phyloP scores from a whole-genome alignment of 2,113 vertebrate genomes.

The Barnardius zonarius region DNA sequence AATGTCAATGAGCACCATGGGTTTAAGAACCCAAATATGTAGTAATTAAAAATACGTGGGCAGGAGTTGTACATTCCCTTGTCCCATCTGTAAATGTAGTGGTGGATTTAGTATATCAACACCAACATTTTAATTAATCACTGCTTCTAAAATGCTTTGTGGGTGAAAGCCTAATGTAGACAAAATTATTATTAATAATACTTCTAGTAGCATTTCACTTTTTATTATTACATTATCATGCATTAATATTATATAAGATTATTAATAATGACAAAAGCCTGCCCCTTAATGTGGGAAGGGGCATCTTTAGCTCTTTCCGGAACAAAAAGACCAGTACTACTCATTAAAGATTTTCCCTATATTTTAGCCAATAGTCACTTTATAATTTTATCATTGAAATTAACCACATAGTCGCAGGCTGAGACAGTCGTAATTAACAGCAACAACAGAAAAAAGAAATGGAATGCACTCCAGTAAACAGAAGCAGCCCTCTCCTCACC shows the following conservation, averaged over 20 bases:
- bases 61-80: background rate
- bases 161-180: background rate
- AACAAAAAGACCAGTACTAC: background rate
- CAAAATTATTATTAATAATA: background rate
- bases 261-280: background rate
- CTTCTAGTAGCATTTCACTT: background rate
- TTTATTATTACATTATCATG: conserved; percentile 7
- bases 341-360: background rate
- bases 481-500: background rate
- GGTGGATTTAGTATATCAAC: conserved; percentile 31
- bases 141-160: conserved; percentile 18
- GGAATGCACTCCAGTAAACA: conserved; percentile 33
- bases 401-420: background rate
- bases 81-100: background rate
- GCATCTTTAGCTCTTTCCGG: background rate
- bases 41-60: conserved; percentile 44
- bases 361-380: background rate
- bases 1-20: background rate
- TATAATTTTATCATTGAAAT: background rate
- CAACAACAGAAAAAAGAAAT: conserved; percentile 52
- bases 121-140: conserved; percentile 49
- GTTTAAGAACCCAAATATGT: conserved; percentile 37
- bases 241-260: conserved; percentile 34
- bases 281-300: background rate
- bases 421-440: conserved; percentile 12